Percentiles rank a stretch among this genome's conserved stretches.
These are phyloP conservation scores for Eupithecia subfuscata DNA, from an alignment of 2,888 invertebrate genomes.

Conservation along the genomic window DNA sequence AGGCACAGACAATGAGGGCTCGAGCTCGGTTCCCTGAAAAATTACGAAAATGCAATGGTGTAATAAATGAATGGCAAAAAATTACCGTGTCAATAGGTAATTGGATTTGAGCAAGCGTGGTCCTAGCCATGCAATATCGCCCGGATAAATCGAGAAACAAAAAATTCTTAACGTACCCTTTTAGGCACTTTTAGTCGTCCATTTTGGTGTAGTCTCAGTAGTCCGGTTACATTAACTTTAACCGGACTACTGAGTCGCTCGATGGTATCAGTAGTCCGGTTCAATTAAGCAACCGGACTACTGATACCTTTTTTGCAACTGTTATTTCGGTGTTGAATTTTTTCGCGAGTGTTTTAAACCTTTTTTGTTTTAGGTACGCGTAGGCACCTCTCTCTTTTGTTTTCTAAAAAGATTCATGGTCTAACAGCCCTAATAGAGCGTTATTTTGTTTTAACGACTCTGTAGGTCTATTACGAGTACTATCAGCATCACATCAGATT, in stretches of 20 bases:
- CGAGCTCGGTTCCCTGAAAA: conserved; percentile 92
- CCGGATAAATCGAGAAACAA: not conserved
- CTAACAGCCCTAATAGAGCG: not conserved
- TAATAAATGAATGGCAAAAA: not conserved
- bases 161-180: too few species aligned
- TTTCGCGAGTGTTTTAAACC: not conserved
- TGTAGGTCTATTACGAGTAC: conserved; percentile 10
- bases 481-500: conserved; percentile 4
- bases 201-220: too few species aligned
- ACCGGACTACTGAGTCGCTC: too few species aligned
- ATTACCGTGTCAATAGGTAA: not conserved
- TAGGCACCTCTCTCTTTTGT: not conserved
- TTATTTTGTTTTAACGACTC: conserved; percentile 8
- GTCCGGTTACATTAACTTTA: too few species aligned
- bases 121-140: not conserved
- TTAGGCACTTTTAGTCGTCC: too few species aligned
- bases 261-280: too few species aligned
- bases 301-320: too few species aligned
- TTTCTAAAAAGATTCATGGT: not conserved
- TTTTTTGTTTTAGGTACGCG: not conserved
- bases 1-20: conserved; percentile 90
- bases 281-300: too few species aligned
- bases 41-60: not conserved
- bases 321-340: too few species aligned
- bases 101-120: not conserved